Evolutionary conservation across 2,888 invertebrate species (phyloP).

Genomic region (Shargacucullia verbasci): DNA sequence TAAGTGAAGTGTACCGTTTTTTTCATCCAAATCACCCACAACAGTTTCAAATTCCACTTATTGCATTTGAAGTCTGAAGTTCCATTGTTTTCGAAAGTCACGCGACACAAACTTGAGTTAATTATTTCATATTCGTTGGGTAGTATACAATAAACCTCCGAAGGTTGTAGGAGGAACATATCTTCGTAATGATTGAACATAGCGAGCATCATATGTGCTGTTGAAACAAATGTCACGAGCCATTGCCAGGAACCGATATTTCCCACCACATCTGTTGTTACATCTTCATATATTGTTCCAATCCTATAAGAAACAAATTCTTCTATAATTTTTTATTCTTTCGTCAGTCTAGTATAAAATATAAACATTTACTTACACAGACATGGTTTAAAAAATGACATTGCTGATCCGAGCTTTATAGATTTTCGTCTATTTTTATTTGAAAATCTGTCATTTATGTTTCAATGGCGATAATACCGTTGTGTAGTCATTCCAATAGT

Average conservation of each 20-base stretch:
- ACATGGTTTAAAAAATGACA: slow-evolving; percentile 54
- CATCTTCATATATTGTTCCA: slow-evolving; percentile 82
- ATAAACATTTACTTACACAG: slow-evolving; percentile 59
- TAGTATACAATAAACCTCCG: slow-evolving; percentile 67
- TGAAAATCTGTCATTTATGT: slow-evolving; percentile 26
- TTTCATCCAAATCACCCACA: slow-evolving; percentile 79
- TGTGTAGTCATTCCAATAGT: slow-evolving; percentile 21
- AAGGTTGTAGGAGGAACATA: slow-evolving; percentile 71
- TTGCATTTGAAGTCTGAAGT: slow-evolving; percentile 67
- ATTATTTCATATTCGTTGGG: slow-evolving; percentile 57
- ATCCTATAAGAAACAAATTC: slow-evolving; percentile 69
- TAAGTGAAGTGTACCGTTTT: slow-evolving; percentile 66
- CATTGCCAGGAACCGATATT: slow-evolving; percentile 83
- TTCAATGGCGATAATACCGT: slow-evolving; percentile 9
- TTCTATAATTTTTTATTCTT: slow-evolving; percentile 2
- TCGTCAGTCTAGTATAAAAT: neutral
- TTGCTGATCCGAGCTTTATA: slow-evolving; percentile 39
- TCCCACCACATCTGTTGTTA: slow-evolving; percentile 81
- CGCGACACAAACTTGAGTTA: slow-evolving; percentile 72
- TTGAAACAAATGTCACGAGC: slow-evolving; percentile 76
- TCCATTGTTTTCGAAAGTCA: slow-evolving; percentile 61
- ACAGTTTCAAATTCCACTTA: slow-evolving; percentile 74
- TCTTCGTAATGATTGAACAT: slow-evolving; percentile 79
- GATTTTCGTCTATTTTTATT: slow-evolving; percentile 37
- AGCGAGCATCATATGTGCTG: slow-evolving; percentile 67